phyloP scores from a whole-genome alignment of 2,888 invertebrate genomes.

The Tanytarsus gracilentus region DNA sequence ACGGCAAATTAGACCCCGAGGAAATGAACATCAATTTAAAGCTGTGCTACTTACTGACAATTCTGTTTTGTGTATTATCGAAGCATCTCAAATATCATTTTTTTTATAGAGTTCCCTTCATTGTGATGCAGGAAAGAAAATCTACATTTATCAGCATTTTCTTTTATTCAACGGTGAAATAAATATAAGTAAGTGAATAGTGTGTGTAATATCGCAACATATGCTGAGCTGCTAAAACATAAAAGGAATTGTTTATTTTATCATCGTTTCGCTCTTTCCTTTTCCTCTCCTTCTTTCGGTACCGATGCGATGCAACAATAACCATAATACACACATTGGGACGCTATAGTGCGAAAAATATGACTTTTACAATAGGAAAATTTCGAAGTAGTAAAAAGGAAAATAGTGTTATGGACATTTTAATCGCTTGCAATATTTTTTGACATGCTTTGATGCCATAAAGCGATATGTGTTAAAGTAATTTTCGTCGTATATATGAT shows the following conservation, averaged over 20 bases:
- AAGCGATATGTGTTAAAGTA: neutral
- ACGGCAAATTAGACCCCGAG: too few species aligned
- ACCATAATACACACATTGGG: conserved; percentile 13
- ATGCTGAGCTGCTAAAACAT: conserved; percentile 7
- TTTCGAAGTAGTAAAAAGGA: neutral
- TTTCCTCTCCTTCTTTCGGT: too few species aligned
- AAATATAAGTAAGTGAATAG: too few species aligned
- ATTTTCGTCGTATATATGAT: too few species aligned
- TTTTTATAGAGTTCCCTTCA: too few species aligned
- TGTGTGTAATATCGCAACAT: conserved; percentile 1
- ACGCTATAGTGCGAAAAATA: neutral
- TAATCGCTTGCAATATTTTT: conserved; percentile 2
- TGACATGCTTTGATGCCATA: too few species aligned
- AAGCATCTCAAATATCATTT: too few species aligned
- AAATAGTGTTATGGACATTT: conserved; percentile 3
- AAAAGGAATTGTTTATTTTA: conserved; percentile 17
- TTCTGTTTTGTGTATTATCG: too few species aligned
- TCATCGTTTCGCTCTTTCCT: neutral
- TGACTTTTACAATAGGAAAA: conserved; percentile 1
- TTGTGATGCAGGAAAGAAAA: too few species aligned
- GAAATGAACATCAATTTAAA: too few species aligned
- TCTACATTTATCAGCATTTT: conserved; percentile 11
- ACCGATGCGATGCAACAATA: conserved; percentile 27
- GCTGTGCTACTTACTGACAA: too few species aligned
- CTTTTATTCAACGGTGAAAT: conserved; percentile 4